Evolutionary conservation across 2,888 invertebrate genomes (phyloP).

Genomic region (Eurois occulta): DNA sequence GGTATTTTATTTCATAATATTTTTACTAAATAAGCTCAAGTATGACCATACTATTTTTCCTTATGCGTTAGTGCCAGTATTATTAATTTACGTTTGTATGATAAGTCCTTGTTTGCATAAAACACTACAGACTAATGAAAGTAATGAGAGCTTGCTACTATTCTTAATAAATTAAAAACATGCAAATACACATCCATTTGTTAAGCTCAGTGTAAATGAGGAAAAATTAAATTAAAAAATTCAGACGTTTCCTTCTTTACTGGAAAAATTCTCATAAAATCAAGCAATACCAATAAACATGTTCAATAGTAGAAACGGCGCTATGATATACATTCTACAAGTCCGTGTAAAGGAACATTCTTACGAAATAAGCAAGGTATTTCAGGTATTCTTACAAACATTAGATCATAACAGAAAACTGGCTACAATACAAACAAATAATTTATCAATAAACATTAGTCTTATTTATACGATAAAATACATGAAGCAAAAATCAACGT

Average conservation of each 20-base stretch:
- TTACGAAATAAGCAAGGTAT: neutral
- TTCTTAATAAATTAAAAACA: neutral
- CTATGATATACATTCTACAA: neutral
- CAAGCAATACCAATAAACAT: too few species aligned
- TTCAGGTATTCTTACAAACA: neutral
- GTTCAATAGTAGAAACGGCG: too few species aligned
- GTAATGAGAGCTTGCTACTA: neutral
- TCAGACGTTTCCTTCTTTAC: too few species aligned
- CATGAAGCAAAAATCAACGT: slow-evolving; percentile 8
- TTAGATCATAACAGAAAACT: neutral
- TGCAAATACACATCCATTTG: neutral
- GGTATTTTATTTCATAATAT: neutral
- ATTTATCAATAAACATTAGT: neutral
- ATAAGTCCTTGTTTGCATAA: neutral
- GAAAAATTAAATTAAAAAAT: neutral
- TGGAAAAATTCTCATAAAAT: too few species aligned
- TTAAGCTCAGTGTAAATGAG: slow-evolving; percentile 1
- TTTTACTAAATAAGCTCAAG: neutral
- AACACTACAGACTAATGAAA: neutral
- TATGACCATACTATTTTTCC: neutral
- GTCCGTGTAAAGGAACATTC: neutral
- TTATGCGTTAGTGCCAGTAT: neutral
- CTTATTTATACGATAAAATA: neutral
- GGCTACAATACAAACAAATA: neutral
- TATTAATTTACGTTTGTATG: neutral